Evolutionary conservation across 2,113 vertebrate genomes (phyloP).

Genomic region (Perca schrenkii): DNA sequence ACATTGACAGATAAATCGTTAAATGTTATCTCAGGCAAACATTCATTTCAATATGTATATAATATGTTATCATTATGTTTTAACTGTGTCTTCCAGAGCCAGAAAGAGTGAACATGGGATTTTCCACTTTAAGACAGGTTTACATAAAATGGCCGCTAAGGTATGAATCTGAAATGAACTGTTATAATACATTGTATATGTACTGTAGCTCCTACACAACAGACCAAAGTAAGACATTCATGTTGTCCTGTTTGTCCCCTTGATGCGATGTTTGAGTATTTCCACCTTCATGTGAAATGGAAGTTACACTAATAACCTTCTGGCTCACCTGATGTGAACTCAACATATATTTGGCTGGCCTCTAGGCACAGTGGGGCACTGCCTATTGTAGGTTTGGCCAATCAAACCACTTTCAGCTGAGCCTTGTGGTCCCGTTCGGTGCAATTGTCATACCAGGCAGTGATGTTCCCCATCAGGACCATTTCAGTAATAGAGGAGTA

Average conservation of each 20-base stretch:
- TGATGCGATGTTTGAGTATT: too few species aligned
- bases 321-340: background rate
- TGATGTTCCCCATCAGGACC: too few species aligned
- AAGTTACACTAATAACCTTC: background rate
- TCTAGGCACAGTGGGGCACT: too few species aligned
- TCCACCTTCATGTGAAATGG: background rate
- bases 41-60: too few species aligned
- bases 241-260: background rate
- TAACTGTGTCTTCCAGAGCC: constrained; percentile 78
- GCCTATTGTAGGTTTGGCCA: too few species aligned
- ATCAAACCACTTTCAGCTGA: too few species aligned
- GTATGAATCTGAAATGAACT: constrained; percentile 65
- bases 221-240: background rate
- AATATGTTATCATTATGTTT: background rate
- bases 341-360: background rate
- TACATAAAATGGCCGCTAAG: constrained; percentile 91
- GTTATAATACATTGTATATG: background rate
- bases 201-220: background rate
- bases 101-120: constrained; percentile 90
- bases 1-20: background rate
- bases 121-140: constrained; percentile 90
- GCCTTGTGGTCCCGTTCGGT: too few species aligned
- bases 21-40: background rate
- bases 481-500: too few species aligned
- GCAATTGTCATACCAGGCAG: too few species aligned